phyloP scores from a whole-genome alignment of 2,888 invertebrate genomes.

The Aphodius granarius region DNA sequence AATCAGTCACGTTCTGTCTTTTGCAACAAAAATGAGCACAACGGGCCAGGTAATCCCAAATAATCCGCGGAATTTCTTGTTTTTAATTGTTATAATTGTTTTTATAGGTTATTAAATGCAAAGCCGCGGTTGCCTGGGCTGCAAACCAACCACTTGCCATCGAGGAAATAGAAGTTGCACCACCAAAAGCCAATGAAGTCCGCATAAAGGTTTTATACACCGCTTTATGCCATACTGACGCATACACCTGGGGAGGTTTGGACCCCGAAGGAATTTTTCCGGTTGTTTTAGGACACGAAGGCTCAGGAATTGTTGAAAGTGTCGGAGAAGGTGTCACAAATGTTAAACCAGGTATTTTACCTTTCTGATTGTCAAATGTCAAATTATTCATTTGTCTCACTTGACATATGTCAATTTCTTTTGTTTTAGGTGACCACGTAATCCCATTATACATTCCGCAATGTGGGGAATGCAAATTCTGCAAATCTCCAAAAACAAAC shows the following conservation, averaged over 20 bases:
- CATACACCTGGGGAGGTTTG: conserved; percentile 83
- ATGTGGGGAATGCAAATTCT: conserved; percentile 96
- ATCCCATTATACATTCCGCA: conserved; percentile 96
- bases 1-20: background rate
- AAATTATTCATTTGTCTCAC: background rate
- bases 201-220: conserved; percentile 78
- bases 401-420: conserved; percentile 16
- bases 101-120: conserved; percentile 78
- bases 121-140: conserved; percentile 97
- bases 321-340: conserved; percentile 89
- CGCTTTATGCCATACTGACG: conserved; percentile 91
- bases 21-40: background rate
- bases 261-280: conserved; percentile 94
- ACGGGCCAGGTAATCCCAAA: background rate
- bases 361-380: background rate
- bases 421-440: conserved; percentile 89
- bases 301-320: conserved; percentile 95
- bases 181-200: conserved; percentile 93
- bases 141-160: conserved; percentile 85
- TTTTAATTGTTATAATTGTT: background rate
- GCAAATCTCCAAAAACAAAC: conserved; percentile 94
- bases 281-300: conserved; percentile 94
- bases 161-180: conserved; percentile 92
- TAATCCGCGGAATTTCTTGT: background rate
- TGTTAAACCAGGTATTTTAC: conserved; percentile 70